Conservation (phyloP, 2,888 invertebrate species). For the Platycnemis pennipes region DNA sequence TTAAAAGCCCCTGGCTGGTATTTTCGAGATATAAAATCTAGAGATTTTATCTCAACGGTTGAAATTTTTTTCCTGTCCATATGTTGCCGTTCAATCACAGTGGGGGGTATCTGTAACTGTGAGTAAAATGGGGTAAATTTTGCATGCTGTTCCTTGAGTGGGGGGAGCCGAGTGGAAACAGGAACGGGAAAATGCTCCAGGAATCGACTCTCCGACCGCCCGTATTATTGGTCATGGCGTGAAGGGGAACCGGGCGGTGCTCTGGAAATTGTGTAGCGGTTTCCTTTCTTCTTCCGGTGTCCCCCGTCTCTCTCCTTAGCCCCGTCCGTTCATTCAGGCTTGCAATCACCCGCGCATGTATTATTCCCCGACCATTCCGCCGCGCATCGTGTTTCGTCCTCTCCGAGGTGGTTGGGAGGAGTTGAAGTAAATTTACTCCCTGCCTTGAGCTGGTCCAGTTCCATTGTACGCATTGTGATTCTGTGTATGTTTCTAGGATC, state of each 20-base stretch:
- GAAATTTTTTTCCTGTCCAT: neutral
- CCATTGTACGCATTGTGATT: neutral
- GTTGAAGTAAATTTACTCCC: neutral
- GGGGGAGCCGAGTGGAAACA: neutral
- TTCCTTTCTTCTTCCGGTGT: neutral
- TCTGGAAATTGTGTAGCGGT: neutral
- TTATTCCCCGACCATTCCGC: neutral
- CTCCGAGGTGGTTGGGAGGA: neutral
- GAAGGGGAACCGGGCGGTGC: neutral
- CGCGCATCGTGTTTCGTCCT: neutral
- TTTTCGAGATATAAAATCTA: neutral
- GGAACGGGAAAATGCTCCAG: neutral
- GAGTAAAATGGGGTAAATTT: neutral
- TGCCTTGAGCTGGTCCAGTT: neutral
- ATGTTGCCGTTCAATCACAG: neutral
- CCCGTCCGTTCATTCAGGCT: neutral
- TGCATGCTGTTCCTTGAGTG: neutral
- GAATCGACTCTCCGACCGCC: neutral
- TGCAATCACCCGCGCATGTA: neutral
- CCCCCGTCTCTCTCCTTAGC: neutral
- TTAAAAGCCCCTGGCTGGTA: neutral
- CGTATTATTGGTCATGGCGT: neutral
- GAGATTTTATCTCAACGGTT: neutral
- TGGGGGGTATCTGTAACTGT: neutral
- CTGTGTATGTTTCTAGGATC: too few species aligned